A percentile compares a stretch with the other conserved stretches of the same genome.
Evolutionary conservation across 2,113 vertebrate species (phyloP).

Genomic region (Bubo bubo): DNA sequence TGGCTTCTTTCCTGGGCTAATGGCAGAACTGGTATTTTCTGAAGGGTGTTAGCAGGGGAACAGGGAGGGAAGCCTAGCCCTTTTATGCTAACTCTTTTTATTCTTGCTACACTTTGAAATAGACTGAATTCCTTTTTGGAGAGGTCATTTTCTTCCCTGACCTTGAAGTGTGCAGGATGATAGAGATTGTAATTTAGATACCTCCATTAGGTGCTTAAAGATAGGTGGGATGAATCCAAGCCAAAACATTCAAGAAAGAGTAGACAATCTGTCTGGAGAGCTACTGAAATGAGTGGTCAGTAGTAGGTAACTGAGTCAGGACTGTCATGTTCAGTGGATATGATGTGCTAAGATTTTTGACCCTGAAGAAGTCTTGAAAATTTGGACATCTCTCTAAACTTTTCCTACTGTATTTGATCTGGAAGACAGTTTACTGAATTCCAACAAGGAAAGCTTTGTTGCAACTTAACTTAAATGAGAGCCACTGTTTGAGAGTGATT

Average conservation of each 20-base stretch:
- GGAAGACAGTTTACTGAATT: background rate
- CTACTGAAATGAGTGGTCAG: background rate
- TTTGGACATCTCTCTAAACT: background rate
- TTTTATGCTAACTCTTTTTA: background rate
- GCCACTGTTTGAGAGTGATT: background rate
- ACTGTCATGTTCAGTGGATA: background rate
- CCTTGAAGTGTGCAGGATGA: background rate
- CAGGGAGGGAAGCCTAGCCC: background rate
- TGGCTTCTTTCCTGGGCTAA: background rate
- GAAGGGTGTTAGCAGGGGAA: background rate
- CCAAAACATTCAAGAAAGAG: background rate
- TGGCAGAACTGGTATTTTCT: background rate
- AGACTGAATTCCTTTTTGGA: background rate
- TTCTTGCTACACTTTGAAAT: background rate
- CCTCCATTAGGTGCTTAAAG: constrained; percentile 1
- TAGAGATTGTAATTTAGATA: background rate
- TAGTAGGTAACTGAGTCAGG: background rate
- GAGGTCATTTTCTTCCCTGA: background rate
- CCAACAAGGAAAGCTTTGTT: background rate
- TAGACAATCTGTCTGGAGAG: background rate
- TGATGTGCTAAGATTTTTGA: background rate
- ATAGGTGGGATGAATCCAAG: background rate
- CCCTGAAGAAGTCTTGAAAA: background rate
- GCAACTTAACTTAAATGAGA: background rate
- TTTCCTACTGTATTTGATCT: background rate